These are phyloP conservation scores for Hypotaenidia philippensis DNA, from an alignment of 2,797 vertebrate genomes.

Conservation along the genomic window DNA sequence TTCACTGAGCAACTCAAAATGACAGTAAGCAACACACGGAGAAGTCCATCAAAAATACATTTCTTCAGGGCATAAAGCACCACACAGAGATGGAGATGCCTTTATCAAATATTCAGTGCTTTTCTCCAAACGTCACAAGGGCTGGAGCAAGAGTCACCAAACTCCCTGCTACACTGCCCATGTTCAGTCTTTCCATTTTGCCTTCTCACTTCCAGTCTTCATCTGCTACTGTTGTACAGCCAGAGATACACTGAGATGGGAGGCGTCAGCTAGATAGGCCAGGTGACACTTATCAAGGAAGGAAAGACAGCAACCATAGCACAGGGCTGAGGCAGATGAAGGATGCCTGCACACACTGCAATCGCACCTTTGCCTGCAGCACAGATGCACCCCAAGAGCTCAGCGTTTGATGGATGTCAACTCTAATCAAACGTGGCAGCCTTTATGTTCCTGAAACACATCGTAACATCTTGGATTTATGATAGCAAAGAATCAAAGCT, in stretches of 20 bases:
- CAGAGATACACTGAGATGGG: neutral
- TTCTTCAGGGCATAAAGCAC: neutral
- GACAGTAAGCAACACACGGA: neutral
- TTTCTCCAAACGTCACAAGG: fast-evolving
- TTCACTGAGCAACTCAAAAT: neutral
- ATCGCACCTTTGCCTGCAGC: neutral
- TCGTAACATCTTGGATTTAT: neutral
- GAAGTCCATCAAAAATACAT: neutral
- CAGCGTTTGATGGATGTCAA: fast-evolving
- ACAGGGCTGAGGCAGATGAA: neutral
- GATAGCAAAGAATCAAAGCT: neutral
- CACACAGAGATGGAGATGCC: neutral
- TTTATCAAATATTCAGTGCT: neutral
- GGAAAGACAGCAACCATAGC: neutral
- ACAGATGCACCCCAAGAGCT: neutral
- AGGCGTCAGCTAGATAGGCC: fast-evolving
- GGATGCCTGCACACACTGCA: fast-evolving
- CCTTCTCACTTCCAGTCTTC: neutral
- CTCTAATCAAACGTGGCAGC: neutral
- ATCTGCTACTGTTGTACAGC: fast-evolving
- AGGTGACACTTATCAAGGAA: fast-evolving
- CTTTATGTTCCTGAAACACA: neutral
- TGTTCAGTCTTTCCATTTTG: neutral
- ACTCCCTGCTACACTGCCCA: neutral
- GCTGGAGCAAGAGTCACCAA: neutral